These are phyloP conservation scores for Tadarida brasiliensis DNA, from an alignment of 2,797 vertebrate genomes.

Conservation along the genomic window DNA sequence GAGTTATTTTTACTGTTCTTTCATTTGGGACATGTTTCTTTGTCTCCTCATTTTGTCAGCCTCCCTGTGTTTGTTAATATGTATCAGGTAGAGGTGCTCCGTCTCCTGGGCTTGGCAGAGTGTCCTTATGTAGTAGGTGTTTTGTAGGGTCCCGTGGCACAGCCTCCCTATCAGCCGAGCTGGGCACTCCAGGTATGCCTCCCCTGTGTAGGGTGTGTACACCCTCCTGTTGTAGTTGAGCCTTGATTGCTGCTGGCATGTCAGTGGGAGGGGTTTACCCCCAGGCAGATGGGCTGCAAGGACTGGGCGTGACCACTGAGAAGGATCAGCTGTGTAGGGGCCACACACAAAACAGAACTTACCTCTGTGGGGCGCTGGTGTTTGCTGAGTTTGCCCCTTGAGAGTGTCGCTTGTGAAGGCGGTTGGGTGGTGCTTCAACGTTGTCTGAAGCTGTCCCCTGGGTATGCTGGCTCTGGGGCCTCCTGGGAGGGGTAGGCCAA, in stretches of 20 bases:
- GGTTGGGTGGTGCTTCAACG: not conserved
- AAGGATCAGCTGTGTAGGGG: not conserved
- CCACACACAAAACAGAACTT: not conserved
- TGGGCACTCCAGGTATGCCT: not conserved
- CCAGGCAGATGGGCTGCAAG: not conserved
- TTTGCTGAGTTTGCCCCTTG: not conserved
- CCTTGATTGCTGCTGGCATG: not conserved
- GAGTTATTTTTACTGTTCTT: not conserved
- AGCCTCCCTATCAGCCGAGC: not conserved
- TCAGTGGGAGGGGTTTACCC: not conserved
- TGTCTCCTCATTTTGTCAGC: not conserved
- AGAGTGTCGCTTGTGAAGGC: not conserved
- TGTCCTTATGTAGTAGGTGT: not conserved
- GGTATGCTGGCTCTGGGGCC: not conserved
- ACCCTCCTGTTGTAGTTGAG: not conserved
- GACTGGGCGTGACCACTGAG: not conserved
- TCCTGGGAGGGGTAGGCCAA: not conserved
- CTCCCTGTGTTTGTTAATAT: not conserved
- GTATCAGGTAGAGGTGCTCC: not conserved
- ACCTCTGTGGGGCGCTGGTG: not conserved
- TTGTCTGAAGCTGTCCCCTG: not conserved
- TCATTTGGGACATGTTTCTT: not conserved
- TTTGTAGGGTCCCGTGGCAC: not conserved
- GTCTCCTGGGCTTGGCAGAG: not conserved
- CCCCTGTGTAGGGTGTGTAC: not conserved